phyloP scores from a whole-genome alignment of 2,797 vertebrate genomes.

The Anguilla obscura region DNA sequence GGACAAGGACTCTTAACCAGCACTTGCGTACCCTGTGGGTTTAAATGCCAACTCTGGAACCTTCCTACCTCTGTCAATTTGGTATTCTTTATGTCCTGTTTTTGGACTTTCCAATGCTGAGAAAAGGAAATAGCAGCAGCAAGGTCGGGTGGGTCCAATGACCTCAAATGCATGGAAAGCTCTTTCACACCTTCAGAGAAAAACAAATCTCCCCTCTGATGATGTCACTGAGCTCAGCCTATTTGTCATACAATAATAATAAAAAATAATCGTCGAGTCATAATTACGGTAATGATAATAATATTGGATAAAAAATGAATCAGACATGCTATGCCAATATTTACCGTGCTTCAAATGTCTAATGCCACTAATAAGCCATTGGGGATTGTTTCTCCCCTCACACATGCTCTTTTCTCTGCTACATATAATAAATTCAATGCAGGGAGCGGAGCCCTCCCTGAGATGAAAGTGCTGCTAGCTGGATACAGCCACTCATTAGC shows the following conservation, averaged over 20 bases:
- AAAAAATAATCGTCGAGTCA: background rate
- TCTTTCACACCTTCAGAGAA: background rate
- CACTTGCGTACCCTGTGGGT: background rate
- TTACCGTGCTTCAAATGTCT: constrained; percentile 45
- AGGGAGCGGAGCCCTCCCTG: constrained; percentile 47
- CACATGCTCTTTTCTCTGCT: constrained; percentile 44
- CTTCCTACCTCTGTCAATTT: background rate
- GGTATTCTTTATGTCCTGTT: background rate
- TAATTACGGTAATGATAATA: background rate
- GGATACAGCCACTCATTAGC: constrained; percentile 60
- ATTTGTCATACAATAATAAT: background rate
- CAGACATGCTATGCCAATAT: background rate
- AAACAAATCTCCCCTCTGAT: background rate
- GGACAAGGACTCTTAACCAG: background rate
- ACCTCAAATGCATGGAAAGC: background rate
- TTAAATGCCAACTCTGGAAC: background rate
- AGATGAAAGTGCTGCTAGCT: constrained; percentile 40
- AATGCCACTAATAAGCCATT: constrained; percentile 52
- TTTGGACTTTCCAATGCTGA: background rate
- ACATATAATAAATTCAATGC: constrained; percentile 49
- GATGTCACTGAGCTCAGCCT: background rate
- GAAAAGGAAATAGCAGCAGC: background rate
- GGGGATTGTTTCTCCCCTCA: constrained; percentile 40
- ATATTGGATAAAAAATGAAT: background rate
- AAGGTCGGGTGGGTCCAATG: background rate